A percentile compares a stretch with the other conserved stretches of the same genome.
These are phyloP conservation scores for Lottia scabra DNA, from an alignment of 2,888 invertebrate genomes.

Conservation along the genomic window DNA sequence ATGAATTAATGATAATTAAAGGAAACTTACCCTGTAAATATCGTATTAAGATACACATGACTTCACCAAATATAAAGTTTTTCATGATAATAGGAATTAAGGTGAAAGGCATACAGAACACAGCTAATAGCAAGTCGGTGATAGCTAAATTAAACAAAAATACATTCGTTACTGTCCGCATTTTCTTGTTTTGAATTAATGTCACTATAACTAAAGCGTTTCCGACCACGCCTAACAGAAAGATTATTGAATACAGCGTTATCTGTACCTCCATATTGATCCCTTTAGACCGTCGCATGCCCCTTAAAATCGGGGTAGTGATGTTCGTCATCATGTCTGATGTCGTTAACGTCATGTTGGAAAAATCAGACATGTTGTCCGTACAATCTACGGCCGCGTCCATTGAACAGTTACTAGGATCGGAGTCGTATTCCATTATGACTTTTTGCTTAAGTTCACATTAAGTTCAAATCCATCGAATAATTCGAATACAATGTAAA, in stretches of 20 bases:
- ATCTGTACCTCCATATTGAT: conserved; percentile 60
- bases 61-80: conserved; percentile 80
- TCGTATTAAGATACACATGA: conserved; percentile 79
- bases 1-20: too few species aligned
- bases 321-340: too few species aligned
- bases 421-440: too few species aligned
- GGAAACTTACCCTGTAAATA: conserved; percentile 79
- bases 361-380: too few species aligned
- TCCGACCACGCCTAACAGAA: conserved; percentile 82
- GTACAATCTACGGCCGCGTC: too few species aligned
- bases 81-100: conserved; percentile 77
- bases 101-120: conserved; percentile 85
- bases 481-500: too few species aligned
- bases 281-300: not conserved
- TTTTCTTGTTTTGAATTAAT: conserved; percentile 70
- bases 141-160: conserved; percentile 73
- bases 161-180: conserved; percentile 73
- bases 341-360: too few species aligned
- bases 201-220: conserved; percentile 83
- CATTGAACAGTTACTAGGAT: too few species aligned
- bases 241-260: conserved; percentile 82
- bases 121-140: conserved; percentile 82
- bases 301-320: too few species aligned
- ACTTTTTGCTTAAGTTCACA: too few species aligned
- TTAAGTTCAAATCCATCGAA: too few species aligned